Percentiles rank a stretch among this genome's conserved stretches.
phyloP scores from a whole-genome alignment of 1,140 invertebrate genomes.

The Drosophila erecta region DNA sequence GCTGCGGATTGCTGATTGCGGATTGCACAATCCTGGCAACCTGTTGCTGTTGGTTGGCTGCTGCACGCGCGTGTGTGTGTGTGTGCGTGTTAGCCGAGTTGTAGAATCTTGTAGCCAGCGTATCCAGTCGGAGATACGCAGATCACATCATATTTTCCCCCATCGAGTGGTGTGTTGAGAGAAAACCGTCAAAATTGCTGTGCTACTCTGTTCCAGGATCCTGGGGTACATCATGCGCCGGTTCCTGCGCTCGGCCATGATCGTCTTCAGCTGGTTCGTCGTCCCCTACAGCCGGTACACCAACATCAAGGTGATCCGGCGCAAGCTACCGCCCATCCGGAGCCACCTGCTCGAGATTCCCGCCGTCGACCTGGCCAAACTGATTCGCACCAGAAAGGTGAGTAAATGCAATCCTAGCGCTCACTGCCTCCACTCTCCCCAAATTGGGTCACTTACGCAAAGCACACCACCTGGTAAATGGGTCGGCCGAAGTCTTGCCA shows the following conservation, averaged over 20 bases:
- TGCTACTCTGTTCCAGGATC: conserved; percentile 85
- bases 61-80: conserved; percentile 3
- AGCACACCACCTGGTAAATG: conserved; percentile 22
- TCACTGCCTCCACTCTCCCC: background rate
- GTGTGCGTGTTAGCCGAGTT: conserved; percentile 1
- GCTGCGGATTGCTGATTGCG: conserved; percentile 65
- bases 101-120: conserved; percentile 5
- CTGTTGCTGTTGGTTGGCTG: conserved; percentile 54
- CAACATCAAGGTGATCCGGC: conserved; percentile 88
- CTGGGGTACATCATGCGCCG: conserved; percentile 84
- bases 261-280: conserved; percentile 85
- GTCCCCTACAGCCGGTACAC: conserved; percentile 85
- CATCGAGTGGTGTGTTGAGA: conserved; percentile 15
- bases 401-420: conserved; percentile 36
- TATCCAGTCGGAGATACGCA: conserved; percentile 34
- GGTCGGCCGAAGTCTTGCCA: conserved; percentile 60
- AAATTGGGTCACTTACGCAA: conserved; percentile 63
- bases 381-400: conserved; percentile 88
- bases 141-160: conserved; percentile 11
- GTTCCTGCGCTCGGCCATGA: conserved; percentile 84
- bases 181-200: conserved; percentile 84
- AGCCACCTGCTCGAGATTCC: conserved; percentile 87
- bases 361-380: conserved; percentile 86
- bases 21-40: conserved; percentile 80
- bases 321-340: conserved; percentile 86